Base-by-base conservation (phyloP, 2,797 vertebrate genomes). In the Echeneis naucrates region DNA sequence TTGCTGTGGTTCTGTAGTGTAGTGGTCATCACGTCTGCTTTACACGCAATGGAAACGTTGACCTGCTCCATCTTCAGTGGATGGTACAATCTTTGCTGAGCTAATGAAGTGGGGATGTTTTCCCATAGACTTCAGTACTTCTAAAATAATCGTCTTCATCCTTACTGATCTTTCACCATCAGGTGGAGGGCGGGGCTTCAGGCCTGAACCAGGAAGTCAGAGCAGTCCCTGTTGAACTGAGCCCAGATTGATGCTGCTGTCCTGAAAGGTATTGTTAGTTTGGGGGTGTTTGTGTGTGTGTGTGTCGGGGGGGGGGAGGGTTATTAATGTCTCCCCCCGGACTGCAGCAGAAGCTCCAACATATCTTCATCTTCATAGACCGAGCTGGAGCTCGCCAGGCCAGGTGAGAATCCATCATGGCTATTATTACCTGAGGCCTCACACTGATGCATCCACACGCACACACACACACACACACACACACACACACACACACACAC, bases 11-110 rank as follows among this genome's bases (percentile, higher is more conserved):
- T 92, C 78, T 76, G 89, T 87, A 77, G 90, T 88, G 88, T 88
- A 92, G 88, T 55, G 52, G 88, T 89, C 55, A 81, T 93, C 90
- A 91, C 44, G 35, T 91, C 91, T 92, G 88, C 89, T 92, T 91
- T 89, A 92, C 85, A 90, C 60, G 76, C 87, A 91, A 87, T 87
- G n/a, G n/a, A n/a, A n/a, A n/a, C n/a, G n/a, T n/a, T n/a, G n/a
- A n/a, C n/a, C n/a, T n/a, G n/a, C n/a, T n/a, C n/a, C n/a, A n/a
- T n/a, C n/a, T n/a, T n/a, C n/a, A n/a, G n/a, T n/a, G n/a, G n/a
- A n/a, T n/a, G n/a, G n/a, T n/a, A n/a, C n/a, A n/a, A n/a, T n/a
- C n/a, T n/a, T n/a, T n/a, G n/a, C n/a, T n/a, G n/a, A n/a, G n/a
- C n/a, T n/a, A n/a, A n/a, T n/a, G n/a, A n/a, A n/a, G n/a, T n/a